Percentiles rank a stretch among this genome's conserved stretches.
phyloP scores from a whole-genome alignment of 1,140 invertebrate genomes.

The Oppia nitens region DNA sequence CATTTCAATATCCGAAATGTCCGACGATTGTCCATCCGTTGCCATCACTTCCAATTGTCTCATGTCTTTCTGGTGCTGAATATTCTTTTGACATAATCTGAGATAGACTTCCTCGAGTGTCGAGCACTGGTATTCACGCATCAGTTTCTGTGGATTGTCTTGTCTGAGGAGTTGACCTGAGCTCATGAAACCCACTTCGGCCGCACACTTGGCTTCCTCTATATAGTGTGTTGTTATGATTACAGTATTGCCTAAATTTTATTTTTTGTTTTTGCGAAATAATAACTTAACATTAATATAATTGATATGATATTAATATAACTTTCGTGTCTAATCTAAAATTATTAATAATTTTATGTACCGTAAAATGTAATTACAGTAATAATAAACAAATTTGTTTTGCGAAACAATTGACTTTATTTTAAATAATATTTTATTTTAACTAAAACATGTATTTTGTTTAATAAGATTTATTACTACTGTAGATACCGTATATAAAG shows the following conservation, averaged over 20 bases:
- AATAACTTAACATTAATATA: too few species aligned
- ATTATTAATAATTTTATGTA: too few species aligned
- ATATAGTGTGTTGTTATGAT: conserved; percentile 33
- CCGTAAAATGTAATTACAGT: too few species aligned
- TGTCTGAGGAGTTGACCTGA: conserved; percentile 28
- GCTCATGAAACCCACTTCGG: conserved; percentile 30
- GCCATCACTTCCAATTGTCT: neutral
- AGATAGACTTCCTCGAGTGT: conserved; percentile 65
- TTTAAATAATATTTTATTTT: too few species aligned
- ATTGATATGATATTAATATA: too few species aligned
- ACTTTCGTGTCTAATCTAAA: too few species aligned
- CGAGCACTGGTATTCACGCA: conserved; percentile 20
- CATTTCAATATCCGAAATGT: neutral
- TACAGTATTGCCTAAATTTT: conserved; percentile 35
- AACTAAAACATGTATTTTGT: too few species aligned
- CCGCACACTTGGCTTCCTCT: conserved; percentile 29
- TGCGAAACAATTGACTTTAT: too few species aligned
- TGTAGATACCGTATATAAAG: too few species aligned
- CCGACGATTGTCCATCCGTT: neutral
- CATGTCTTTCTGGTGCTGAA: conserved; percentile 31
- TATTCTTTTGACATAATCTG: conserved; percentile 45
- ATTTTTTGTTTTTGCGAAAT: too few species aligned
- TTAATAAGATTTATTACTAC: too few species aligned
- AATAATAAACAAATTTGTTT: too few species aligned
- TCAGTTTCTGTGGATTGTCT: conserved; percentile 24